A percentile compares a stretch with the other conserved stretches of the same genome.
Evolutionary conservation across 2,113 vertebrate genomes (phyloP).

Genomic region (Ceyx margarethae): DNA sequence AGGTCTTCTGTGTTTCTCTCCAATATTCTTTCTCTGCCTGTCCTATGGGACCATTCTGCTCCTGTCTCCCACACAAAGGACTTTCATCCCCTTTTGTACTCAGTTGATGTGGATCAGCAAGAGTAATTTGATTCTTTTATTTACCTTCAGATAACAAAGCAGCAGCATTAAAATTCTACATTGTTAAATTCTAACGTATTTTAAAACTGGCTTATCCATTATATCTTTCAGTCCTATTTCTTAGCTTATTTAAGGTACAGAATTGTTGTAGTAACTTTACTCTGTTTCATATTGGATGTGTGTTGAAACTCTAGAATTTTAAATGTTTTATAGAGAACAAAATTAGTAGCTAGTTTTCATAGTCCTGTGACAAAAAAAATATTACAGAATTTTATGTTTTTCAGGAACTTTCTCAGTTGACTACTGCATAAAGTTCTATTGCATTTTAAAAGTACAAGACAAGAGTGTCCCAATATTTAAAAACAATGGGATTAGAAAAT

Average conservation of each 20-base stretch:
- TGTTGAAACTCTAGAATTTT: not conserved
- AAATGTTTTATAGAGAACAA: not conserved
- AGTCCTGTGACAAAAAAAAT: not conserved
- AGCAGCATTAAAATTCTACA: not conserved
- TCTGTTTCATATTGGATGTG: not conserved
- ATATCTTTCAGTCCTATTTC: not conserved
- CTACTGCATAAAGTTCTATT: not conserved
- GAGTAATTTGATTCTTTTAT: constrained; percentile 6
- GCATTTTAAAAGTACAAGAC: not conserved
- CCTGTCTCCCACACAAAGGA: not conserved
- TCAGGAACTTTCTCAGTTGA: not conserved
- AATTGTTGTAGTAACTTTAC: not conserved
- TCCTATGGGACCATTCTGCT: rapidly evolving
- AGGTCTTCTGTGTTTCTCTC: not conserved
- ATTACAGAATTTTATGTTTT: not conserved
- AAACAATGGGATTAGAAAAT: not conserved
- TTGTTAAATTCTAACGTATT: not conserved
- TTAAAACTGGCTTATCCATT: not conserved
- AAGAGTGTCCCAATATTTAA: not conserved
- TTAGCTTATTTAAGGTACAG: not conserved
- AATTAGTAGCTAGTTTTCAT: not conserved
- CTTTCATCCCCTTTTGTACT: not conserved
- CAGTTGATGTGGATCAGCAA: not conserved
- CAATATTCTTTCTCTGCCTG: not conserved
- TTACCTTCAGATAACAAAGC: not conserved